Evolutionary conservation across 2,113 vertebrate genomes (phyloP).

Genomic region (Oryzias javanicus): DNA sequence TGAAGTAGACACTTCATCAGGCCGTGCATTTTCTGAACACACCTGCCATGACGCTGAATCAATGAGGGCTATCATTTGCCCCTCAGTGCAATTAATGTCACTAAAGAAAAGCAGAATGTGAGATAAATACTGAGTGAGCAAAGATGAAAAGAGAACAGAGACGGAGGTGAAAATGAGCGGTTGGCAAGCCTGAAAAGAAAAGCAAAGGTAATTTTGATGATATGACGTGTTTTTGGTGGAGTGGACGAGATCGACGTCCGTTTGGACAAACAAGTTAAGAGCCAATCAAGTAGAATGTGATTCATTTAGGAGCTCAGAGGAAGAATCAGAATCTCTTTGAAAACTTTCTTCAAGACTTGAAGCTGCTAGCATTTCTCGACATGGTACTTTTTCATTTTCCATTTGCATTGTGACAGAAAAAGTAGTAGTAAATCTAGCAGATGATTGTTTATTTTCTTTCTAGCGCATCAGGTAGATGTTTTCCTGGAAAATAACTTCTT

Average conservation of each 20-base stretch:
- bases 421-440: too few relatives aligned
- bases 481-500: too few relatives aligned
- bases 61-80: conserved; percentile 31
- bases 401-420: too few relatives aligned
- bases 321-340: too few relatives aligned
- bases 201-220: conserved; percentile 20
- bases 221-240: conserved; percentile 5
- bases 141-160: conserved; percentile 19
- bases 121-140: conserved; percentile 29
- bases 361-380: too few relatives aligned
- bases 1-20: conserved; percentile 56
- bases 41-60: conserved; percentile 35
- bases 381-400: too few relatives aligned
- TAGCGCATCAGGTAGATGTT: too few relatives aligned
- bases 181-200: conserved; percentile 25
- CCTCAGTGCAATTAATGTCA: conserved; percentile 63
- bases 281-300: too few relatives aligned
- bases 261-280: neutral
- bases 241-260: neutral
- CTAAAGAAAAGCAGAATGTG: conserved; percentile 14
- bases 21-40: conserved; percentile 43
- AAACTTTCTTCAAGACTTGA: too few relatives aligned
- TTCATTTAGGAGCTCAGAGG: too few relatives aligned
- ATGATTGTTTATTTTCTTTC: too few relatives aligned
- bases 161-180: conserved; percentile 46